Evolutionary conservation across 1,140 invertebrate genomes (phyloP).

Genomic region (Galleria mellonella): DNA sequence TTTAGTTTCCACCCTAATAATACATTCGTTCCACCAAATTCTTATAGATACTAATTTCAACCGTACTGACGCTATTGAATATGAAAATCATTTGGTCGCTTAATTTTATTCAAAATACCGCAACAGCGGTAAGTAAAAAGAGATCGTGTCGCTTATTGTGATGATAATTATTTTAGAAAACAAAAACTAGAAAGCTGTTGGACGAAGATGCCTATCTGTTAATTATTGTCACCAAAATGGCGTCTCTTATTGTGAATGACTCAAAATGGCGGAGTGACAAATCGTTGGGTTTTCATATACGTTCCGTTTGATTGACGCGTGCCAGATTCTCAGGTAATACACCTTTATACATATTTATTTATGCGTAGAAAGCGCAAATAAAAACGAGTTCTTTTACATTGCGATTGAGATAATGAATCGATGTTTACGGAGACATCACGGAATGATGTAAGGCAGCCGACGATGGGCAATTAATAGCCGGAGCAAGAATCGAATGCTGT

Average conservation of each 20-base stretch:
- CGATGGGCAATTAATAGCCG: constrained; percentile 38
- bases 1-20: neutral
- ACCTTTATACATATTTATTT: constrained; percentile 67
- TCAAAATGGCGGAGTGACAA: constrained; percentile 68
- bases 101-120: constrained; percentile 70
- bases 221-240: constrained; percentile 72
- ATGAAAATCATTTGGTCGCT: constrained; percentile 44
- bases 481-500: constrained; percentile 2
- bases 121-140: constrained; percentile 66
- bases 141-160: constrained; percentile 65
- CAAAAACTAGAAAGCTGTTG: constrained; percentile 70
- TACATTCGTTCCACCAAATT: constrained; percentile 35
- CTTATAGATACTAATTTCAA: constrained; percentile 35
- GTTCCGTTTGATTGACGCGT: constrained; percentile 70
- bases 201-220: constrained; percentile 62
- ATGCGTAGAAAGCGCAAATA: constrained; percentile 70
- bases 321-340: constrained; percentile 57
- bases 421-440: constrained; percentile 33
- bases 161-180: constrained; percentile 72
- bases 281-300: constrained; percentile 54
- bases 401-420: constrained; percentile 56
- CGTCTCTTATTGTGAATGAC: constrained; percentile 55
- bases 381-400: constrained; percentile 55
- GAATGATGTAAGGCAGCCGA: constrained; percentile 24
- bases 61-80: constrained; percentile 34